Evolutionary conservation across 2,888 invertebrate genomes (phyloP), one percentile per base, ranked within the genome.

Genomic region (Gisinianus flammeolus): DNA sequence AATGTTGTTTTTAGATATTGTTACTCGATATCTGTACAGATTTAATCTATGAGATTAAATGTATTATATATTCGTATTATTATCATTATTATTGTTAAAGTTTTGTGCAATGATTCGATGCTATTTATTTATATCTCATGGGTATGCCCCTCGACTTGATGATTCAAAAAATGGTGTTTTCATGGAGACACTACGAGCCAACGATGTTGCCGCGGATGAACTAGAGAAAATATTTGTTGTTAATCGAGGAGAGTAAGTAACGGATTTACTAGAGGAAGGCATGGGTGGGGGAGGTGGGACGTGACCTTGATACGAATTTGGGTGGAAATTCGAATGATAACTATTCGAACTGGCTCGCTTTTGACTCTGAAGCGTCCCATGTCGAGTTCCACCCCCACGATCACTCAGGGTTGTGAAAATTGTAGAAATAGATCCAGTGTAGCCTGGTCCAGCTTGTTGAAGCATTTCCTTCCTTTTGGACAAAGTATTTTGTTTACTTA

Each of bases 391-490:
- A 52, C 81, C 82, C 2, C 84, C 84, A 12, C 84, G 83, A 86
- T 85, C 85, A 31, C 84, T 85, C 28, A 85, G 81, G 24, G 84
- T 85, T n/a, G 85, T 85, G 76, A 85, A 85, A 31, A 85, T 85
- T 16, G 85, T 85, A 10, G 85, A 85, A 62, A 85, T 85, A 30
- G 85, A 85, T 62, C 85, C 85, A 66, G 80, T 83, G 68, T 84
- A 84, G 6, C 83, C 84, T 31, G 85, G 84, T 35, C 82, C 82
- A 52, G 83, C 82, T 74, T 83, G 82, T 35, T 85, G 84, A 52
- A 84, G 76, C 81, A 85, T 83, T 79, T 85, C 83, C 79, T 85
- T 86, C 78, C 84, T 81, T 70, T 84, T 85, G 30, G 81, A 79
- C 74, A 85, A 81, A 76, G 81, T 83, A 76, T 81, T 84, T 79